Evolutionary conservation across 2,113 vertebrate genomes (phyloP), one percentile per base, ranked within the genome.

Genomic region (Prinia subflava): DNA sequence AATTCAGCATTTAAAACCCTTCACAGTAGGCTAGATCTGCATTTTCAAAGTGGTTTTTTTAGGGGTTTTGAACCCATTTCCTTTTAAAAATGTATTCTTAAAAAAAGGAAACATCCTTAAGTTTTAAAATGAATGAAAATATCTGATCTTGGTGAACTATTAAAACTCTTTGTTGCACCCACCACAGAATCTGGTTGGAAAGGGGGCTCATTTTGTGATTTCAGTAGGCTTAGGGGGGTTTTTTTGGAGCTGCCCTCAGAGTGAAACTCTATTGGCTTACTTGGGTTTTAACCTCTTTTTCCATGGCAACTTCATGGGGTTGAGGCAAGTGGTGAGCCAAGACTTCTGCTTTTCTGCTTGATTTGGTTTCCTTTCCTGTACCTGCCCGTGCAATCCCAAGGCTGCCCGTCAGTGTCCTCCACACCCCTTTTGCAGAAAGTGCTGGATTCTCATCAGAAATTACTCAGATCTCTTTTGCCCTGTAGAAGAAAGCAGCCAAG

Each of bases 311-410:
- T 94, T 91, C 67, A 33, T 13, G 55, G 39, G 87, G 42, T 14
- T 76, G 90, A 95, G 79, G 39, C 50, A 94, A 69, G 85, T 11
- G 21, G 39, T 42, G 67, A 88, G 67, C 46, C 0, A 24, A 86
- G 31, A 94, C 71, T 88, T 95, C 94, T 95, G 92, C 92, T 97
- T 97, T 96, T 96, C 47, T 91, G 30, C 39, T 74, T 3, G 1
- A 3, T 35, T 94, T n/a, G 57, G 53, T 11, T 94, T 80, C 64
- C 93, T 79, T 22, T 46, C 82, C 59, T 3, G 0, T 11, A 4
- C 41, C 52, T 4, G 0, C 90, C 87, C 71, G 37, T 70, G 68
- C 75, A 67, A 67, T 90, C 47, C 90, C 42, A 81, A 74, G 33
- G n/a, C 23, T 1, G 3, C 25, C 50, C 31, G 8, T 42, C 23